Evolutionary conservation across 2,797 vertebrate genomes (phyloP), one percentile per base, ranked within the genome.

Genomic region (Fistularia tabacaria): DNA sequence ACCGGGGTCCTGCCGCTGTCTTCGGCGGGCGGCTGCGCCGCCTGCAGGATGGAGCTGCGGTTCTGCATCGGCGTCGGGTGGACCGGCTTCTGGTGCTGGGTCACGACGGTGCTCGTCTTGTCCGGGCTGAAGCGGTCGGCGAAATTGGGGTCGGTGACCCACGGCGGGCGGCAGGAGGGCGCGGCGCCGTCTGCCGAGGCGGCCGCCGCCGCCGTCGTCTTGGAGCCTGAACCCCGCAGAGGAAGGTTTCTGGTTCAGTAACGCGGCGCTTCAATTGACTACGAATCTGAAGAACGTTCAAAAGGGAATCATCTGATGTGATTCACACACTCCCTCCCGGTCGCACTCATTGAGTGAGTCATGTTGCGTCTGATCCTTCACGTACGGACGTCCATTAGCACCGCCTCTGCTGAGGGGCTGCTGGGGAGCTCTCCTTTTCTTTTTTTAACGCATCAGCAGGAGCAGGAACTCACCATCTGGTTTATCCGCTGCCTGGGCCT

Each of bases 31-130:
- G 86, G 94, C 86, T 95, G 94, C 0, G 95, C 97, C 0, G 97
- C 97, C 90, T 98, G 96, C 66, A 98, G 77, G 14, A 99, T 98
- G 83, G 96, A 98, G 88, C 91, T 97, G 77, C 96, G 95, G 91
- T 89, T 98, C 90, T 98, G 90, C 91, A 94, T 92, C 1, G 97
- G 97, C 0, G 97, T 99, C 0, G 91, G 97, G 0, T 93, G 91
- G 66, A 90, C 94, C 0, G 92, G 94, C 87, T 99, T 93, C 81
- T 89, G 93, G 87, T 98, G 94, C 82, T 94, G 94, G 64, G 95
- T 98, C 90, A 99, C 78, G 10, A 98, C 92, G 0, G 95, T 98
- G 86, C 94, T 98, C 0, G 93, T 97, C 85, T 96, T 98, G 80
- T 98, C 95, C 0, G 97, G 97, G 25, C 87, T 94, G 0, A 95